These are phyloP conservation scores for Patella caerulea DNA, from an alignment of 2,888 invertebrate species.

Conservation along the genomic window DNA sequence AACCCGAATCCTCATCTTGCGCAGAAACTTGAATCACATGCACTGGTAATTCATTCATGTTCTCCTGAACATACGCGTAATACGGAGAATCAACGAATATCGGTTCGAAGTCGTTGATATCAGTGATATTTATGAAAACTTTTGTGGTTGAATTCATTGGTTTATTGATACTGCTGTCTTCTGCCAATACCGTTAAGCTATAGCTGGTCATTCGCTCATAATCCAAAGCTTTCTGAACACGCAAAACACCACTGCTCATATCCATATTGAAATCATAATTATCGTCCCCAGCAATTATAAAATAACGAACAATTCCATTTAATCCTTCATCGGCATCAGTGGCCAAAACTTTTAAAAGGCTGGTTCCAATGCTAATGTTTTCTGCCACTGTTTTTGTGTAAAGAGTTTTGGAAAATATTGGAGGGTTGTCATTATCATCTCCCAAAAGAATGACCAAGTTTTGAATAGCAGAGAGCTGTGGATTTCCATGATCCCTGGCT, in stretches of 20 bases:
- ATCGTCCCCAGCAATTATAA: slow-evolving; percentile 87
- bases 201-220: slow-evolving; percentile 91
- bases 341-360: slow-evolving; percentile 65
- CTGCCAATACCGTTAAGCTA: slow-evolving; percentile 86
- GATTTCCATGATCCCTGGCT: slow-evolving; percentile 60
- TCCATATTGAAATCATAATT: slow-evolving; percentile 65
- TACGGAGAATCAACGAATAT: slow-evolving; percentile 95
- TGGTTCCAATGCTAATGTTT: slow-evolving; percentile 64
- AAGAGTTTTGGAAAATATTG: slow-evolving; percentile 56
- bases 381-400: slow-evolving; percentile 68
- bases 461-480: slow-evolving; percentile 42
- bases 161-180: slow-evolving; percentile 74
- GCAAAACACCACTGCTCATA: slow-evolving; percentile 90
- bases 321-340: slow-evolving; percentile 64
- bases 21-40: slow-evolving; percentile 80
- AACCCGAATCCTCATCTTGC: slow-evolving; percentile 91
- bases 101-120: slow-evolving; percentile 95
- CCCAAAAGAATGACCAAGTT: slow-evolving; percentile 76
- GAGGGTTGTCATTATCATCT: slow-evolving; percentile 73
- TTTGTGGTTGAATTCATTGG: slow-evolving; percentile 79
- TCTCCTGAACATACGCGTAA: slow-evolving; percentile 91
- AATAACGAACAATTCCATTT: slow-evolving; percentile 85
- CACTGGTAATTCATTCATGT: slow-evolving; percentile 73
- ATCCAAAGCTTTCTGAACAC: slow-evolving; percentile 93
- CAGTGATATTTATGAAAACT: slow-evolving; percentile 86